A percentile compares a stretch with the other conserved stretches of the same genome.
Evolutionary conservation across 2,888 invertebrate species (phyloP).

Genomic region (Schizaphis graminum): DNA sequence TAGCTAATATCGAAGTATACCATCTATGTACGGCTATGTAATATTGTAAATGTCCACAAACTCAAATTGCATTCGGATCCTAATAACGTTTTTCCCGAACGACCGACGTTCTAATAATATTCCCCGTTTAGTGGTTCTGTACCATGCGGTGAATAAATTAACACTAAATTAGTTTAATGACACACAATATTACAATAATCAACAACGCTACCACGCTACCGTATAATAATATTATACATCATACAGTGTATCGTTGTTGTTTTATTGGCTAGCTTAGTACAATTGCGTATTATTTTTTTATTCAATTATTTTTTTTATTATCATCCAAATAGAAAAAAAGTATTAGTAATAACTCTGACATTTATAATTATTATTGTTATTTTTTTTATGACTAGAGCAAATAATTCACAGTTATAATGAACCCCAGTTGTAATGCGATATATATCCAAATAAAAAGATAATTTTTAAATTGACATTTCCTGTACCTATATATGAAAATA

Average conservation of each 20-base stretch:
- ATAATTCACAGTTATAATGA: conserved; percentile 32
- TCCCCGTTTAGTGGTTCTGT: too few species aligned
- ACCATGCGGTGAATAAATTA: conserved; percentile 7
- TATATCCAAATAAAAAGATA: conserved; percentile 51
- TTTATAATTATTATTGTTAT: neutral
- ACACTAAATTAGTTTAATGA: neutral
- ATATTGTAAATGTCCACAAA: neutral
- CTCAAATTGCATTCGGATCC: neutral
- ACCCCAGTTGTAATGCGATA: conserved; percentile 30
- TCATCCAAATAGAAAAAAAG: neutral
- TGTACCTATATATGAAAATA: neutral
- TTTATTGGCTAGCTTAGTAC: neutral
- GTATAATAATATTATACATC: conserved; percentile 5
- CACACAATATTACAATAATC: neutral
- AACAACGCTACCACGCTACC: neutral
- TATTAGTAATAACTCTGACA: neutral
- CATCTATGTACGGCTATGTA: neutral
- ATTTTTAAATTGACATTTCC: conserved; percentile 35
- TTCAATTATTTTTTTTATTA: neutral
- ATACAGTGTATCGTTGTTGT: neutral
- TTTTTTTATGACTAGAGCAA: neutral
- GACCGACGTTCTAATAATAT: neutral
- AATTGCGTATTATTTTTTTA: neutral
- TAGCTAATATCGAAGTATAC: neutral
- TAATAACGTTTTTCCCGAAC: neutral